Evolutionary conservation across 2,888 invertebrate species (phyloP), one percentile per base, ranked within the genome.

Genomic region (Trichogramma dendrolimi): DNA sequence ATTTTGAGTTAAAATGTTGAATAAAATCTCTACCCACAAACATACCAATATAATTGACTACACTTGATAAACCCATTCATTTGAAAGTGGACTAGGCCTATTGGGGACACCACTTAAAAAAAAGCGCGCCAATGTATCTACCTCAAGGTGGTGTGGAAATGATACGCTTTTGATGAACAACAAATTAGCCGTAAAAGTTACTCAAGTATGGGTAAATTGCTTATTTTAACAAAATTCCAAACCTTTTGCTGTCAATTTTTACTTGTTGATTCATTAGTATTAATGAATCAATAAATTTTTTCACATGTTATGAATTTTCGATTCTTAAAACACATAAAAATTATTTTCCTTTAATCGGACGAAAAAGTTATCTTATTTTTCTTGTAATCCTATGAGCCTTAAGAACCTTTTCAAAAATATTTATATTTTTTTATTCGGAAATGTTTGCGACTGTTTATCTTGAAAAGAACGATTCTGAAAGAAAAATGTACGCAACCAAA

Each of bases 121-220:
- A 66, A 65, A 65, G 57, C 63, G 63, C 63, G 56, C 65, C 50
- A 58, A 40, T 58, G 62, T 67, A 67, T 65, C 65, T 65, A 63
- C 63, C 64, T 43, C 67, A 38, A 61, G 65, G 67, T 61, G 65
- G 65, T 63, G 63, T 52, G 66, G 66, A 66, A 66, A 66, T 60
- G 66, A 64, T 66, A 66, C 65, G 53, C 7, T 46, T 27, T 42
- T 38, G 1, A 40, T 6, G 6, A n/a, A 41, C 5, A 53, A 43
- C 4, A 42, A 42, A n/a, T 43, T 14, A n/a, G 11, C 6, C 11
- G 41, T 40, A 42, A n/a, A n/a, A n/a, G n/a, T n/a, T n/a, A n/a
- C n/a, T n/a, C n/a, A n/a, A n/a, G n/a, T n/a, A n/a, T n/a, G n/a
- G n/a, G n/a, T n/a, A n/a, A 52, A 41, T 52, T 40, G 4, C 40